A percentile compares a stretch with the other conserved stretches of the same genome.
Conservation (phyloP, 2,797 vertebrate genomes). For the Lateolabrax maculatus region DNA sequence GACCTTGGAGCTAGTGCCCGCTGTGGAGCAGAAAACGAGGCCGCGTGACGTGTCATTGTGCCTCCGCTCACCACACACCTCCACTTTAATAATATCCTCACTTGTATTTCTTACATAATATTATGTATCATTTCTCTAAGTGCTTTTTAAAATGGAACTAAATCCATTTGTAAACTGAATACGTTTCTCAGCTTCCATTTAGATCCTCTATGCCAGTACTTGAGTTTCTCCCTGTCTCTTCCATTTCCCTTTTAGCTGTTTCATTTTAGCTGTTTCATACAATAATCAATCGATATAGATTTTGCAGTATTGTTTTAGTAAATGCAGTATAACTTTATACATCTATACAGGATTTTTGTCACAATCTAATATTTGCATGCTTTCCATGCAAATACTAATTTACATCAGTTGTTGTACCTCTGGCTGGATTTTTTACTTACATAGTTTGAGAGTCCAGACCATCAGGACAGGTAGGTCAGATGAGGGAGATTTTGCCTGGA, state of each 20-base stretch:
- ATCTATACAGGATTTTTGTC: not conserved
- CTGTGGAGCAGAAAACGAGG: conserved; percentile 81
- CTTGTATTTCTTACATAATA: conserved; percentile 41
- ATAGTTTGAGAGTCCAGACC: conserved; percentile 36
- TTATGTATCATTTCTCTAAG: conserved; percentile 52
- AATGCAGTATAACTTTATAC: conserved; percentile 26
- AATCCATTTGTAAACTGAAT: conserved; percentile 48
- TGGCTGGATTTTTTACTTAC: conserved; percentile 3
- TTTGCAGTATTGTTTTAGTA: conserved; percentile 11
- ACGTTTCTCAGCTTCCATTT: conserved; percentile 47
- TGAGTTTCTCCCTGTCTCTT: conserved; percentile 9
- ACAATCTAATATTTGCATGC: not conserved
- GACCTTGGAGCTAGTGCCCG: conserved; percentile 94
- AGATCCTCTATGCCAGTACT: conserved; percentile 22
- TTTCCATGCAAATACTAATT: not conserved
- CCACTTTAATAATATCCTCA: conserved; percentile 42
- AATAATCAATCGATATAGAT: conserved; percentile 14
- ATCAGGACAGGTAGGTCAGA: conserved; percentile 69
- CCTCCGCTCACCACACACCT: conserved; percentile 39
- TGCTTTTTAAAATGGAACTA: conserved; percentile 56
- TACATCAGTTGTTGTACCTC: not conserved
- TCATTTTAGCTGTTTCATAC: conserved; percentile 29
- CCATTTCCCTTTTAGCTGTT: conserved; percentile 44
- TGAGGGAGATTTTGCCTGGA: conserved; percentile 60
- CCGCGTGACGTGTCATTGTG: conserved; percentile 61